Evolutionary conservation across 2,113 vertebrate species (phyloP).

Genomic region (Hippocampus barbouri): DNA sequence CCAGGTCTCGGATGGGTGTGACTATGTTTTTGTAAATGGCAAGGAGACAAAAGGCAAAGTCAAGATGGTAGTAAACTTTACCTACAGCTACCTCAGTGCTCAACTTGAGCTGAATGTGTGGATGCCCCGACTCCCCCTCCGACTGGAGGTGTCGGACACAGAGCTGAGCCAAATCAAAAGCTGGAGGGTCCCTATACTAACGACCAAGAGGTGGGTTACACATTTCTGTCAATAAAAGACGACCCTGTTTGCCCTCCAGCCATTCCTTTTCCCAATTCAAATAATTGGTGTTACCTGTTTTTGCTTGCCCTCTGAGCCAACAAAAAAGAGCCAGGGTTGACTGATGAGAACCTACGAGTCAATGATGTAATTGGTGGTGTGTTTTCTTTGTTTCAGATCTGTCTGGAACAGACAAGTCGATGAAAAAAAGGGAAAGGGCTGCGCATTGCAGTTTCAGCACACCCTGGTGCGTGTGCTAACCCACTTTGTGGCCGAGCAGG

Average conservation of each 20-base stretch:
- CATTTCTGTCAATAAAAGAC: constrained; percentile 2
- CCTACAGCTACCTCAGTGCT: constrained; percentile 87
- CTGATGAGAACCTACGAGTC: constrained; percentile 33
- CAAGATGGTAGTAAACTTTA: constrained; percentile 83
- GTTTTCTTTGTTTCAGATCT: constrained; percentile 43
- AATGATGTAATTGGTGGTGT: constrained; percentile 31
- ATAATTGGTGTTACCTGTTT: constrained; percentile 3
- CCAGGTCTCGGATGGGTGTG: constrained; percentile 91
- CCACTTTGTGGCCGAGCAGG: constrained; percentile 82
- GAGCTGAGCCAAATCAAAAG: constrained; percentile 93
- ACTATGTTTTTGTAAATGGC: constrained; percentile 91
- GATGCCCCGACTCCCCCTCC: constrained; percentile 86
- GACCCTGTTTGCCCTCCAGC: neutral
- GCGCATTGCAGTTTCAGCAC: constrained; percentile 87
- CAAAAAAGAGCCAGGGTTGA: constrained; percentile 44
- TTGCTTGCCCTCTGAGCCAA: constrained; percentile 49
- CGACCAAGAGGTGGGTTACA: constrained; percentile 80
- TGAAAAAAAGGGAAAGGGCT: constrained; percentile 80
- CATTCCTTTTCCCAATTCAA: constrained; percentile 7
- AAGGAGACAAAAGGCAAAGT: constrained; percentile 89
- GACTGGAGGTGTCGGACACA: constrained; percentile 89
- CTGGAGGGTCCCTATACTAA: constrained; percentile 86
- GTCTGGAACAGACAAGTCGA: constrained; percentile 83
- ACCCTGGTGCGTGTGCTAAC: constrained; percentile 84
- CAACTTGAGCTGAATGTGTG: constrained; percentile 86